These are phyloP conservation scores for Cloeon dipterum DNA, from an alignment of 2,888 invertebrate species.

Conservation along the genomic window DNA sequence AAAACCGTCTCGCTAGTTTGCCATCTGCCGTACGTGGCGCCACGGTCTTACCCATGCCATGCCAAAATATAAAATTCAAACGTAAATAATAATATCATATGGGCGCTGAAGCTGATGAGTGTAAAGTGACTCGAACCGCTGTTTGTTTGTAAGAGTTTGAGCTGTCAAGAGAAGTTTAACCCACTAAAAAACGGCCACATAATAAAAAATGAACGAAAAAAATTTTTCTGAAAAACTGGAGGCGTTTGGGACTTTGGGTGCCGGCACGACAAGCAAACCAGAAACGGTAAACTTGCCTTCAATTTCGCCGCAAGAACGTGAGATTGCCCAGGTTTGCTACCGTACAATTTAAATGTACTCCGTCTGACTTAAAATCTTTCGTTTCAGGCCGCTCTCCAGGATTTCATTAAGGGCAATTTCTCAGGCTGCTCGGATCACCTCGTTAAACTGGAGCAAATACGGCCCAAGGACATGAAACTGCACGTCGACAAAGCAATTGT, in stretches of 20 bases:
- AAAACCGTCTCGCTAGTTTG: too few relatives aligned
- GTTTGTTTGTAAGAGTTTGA: too few relatives aligned
- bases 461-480: conserved; percentile 45
- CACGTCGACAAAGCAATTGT: conserved; percentile 65
- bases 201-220: background rate
- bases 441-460: conserved; percentile 32
- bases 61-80: too few relatives aligned
- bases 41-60: too few relatives aligned
- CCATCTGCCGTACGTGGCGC: too few relatives aligned
- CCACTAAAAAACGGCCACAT: too few relatives aligned
- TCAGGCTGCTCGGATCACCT: conserved; percentile 32
- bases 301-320: background rate
- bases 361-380: background rate
- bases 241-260: background rate
- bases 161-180: too few relatives aligned
- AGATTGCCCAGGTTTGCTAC: background rate
- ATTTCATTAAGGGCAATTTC: conserved; percentile 40
- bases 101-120: too few relatives aligned
- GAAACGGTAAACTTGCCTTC: background rate
- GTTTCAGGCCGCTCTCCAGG: conserved; percentile 22
- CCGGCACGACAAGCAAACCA: background rate
- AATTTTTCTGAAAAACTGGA: background rate
- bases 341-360: background rate
- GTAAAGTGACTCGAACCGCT: too few relatives aligned
- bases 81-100: too few relatives aligned